Base-by-base conservation (phyloP, 2,113 vertebrate species). In the Gulo gulo region DNA sequence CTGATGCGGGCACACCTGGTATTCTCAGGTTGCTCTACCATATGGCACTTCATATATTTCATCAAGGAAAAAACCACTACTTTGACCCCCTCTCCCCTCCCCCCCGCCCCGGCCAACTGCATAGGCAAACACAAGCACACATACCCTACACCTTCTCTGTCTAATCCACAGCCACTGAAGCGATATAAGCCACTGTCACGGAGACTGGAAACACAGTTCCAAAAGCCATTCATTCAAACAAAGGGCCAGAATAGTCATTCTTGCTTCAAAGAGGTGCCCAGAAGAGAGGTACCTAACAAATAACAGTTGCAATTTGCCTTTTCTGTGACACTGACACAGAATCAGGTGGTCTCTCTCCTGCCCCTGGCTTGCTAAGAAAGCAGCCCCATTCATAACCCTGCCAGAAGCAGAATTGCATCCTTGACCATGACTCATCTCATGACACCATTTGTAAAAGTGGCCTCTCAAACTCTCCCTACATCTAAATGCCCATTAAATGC, bases 21-120 rank as follows among this genome's bases (percentile, higher is more conserved):
- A 73, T 96, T 96, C 97, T 97, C 97, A 98, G 97, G 96, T 97
- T 97, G 94, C 74, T 84, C 82, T 39, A 39, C 96, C 97, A 97
- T 96, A 97, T 97, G 97, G 97, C 84, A 92, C 59, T 79, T 88
- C 94, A 14, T 83, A 76, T 61, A 94, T 97, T 94, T 97, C 96
- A 96, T 95, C 80, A 79, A 85, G 92, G 9, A 80, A 42, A 79
- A 82, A 81, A 94, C 29, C 47, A 21, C 59, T 65, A 29, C 86
- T 73, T 94, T 95, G 95, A 96, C 97, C 96, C 95, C 42, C 5
- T 13, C 26, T 31, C 39, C 52, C 50, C 16, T 5, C 50, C 50
- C 13, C 50, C 3, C 50, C 3, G 1, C 15, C 50, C 50, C 50
- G 2, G 14, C 50, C 50, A 16, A 16, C 29, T 7, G 26, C 1